Percentiles rank a stretch among this genome's conserved stretches.
phyloP scores from a whole-genome alignment of 23 tunicate genomes.

The Trididemnum clinides region DNA sequence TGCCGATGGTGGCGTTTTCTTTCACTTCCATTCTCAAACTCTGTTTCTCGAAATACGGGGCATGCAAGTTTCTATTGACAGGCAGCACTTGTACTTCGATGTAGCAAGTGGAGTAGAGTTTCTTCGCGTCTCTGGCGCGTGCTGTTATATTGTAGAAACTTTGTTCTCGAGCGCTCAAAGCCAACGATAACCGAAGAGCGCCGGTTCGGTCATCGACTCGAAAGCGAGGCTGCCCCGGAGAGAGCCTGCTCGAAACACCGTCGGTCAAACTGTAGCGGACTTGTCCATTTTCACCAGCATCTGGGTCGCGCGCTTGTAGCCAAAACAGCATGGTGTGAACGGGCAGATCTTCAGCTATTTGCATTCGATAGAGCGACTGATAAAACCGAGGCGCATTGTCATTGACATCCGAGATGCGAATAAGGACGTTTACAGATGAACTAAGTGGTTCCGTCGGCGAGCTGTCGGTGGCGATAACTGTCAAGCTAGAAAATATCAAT shows the following conservation, averaged over 20 bases:
- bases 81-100: constrained; percentile 50
- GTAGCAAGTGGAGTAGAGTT: constrained; percentile 42
- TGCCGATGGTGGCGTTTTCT: constrained; percentile 51
- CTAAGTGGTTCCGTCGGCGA: constrained; percentile 24
- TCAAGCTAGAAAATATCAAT: constrained; percentile 45
- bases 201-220: constrained; percentile 60
- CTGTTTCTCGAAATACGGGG: constrained; percentile 50
- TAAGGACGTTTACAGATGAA: constrained; percentile 36
- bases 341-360: constrained; percentile 76
- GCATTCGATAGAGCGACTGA: constrained; percentile 30
- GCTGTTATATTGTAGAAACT: constrained; percentile 60
- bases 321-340: constrained; percentile 53
- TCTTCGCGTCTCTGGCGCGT: constrained; percentile 63
- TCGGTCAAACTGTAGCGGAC: constrained; percentile 46
- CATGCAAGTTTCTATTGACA: constrained; percentile 63
- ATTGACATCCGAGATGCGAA: constrained; percentile 80
- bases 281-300: constrained; percentile 58
- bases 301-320: constrained; percentile 83
- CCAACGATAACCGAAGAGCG: constrained; percentile 26
- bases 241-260: constrained; percentile 15
- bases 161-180: constrained; percentile 36
- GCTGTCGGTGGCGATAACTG: constrained; percentile 44
- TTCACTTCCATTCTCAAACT: constrained; percentile 1
- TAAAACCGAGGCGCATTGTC: constrained; percentile 88
- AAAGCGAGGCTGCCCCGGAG: constrained; percentile 10